phyloP scores from a whole-genome alignment of 2,888 invertebrate species.

The Eristalis intricaria region DNA sequence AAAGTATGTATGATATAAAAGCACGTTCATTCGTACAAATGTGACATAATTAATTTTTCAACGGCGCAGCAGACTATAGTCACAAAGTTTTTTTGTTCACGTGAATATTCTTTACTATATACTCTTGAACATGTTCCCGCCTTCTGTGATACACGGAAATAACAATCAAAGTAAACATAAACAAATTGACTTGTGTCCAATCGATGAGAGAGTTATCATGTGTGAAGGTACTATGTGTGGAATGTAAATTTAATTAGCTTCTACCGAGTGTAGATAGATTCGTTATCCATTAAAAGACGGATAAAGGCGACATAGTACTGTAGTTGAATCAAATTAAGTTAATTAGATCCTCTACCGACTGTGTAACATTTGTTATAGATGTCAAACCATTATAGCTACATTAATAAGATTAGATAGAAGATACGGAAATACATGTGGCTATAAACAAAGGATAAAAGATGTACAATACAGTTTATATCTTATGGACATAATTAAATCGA shows the following conservation, averaged over 20 bases:
- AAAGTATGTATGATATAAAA: too few relatives aligned
- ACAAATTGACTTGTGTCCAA: neutral
- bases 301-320: neutral
- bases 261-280: slow-evolving; percentile 27
- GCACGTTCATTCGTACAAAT: neutral
- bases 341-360: neutral
- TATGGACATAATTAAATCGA: too few relatives aligned
- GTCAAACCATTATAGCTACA: too few relatives aligned
- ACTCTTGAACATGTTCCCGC: neutral
- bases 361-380: neutral
- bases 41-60: neutral
- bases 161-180: slow-evolving; percentile 7
- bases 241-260: slow-evolving; percentile 52
- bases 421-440: too few relatives aligned
- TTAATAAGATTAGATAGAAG: too few relatives aligned
- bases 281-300: slow-evolving; percentile 31
- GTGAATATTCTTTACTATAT: neutral
- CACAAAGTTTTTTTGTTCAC: neutral
- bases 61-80: neutral
- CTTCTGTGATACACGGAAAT: neutral
- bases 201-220: neutral
- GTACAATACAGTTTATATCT: too few relatives aligned
- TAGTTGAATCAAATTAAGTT: neutral
- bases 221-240: slow-evolving; percentile 13
- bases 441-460: too few relatives aligned